Base-by-base conservation (phyloP, 2,888 invertebrate genomes). In the Tetramorium bicarinatum region DNA sequence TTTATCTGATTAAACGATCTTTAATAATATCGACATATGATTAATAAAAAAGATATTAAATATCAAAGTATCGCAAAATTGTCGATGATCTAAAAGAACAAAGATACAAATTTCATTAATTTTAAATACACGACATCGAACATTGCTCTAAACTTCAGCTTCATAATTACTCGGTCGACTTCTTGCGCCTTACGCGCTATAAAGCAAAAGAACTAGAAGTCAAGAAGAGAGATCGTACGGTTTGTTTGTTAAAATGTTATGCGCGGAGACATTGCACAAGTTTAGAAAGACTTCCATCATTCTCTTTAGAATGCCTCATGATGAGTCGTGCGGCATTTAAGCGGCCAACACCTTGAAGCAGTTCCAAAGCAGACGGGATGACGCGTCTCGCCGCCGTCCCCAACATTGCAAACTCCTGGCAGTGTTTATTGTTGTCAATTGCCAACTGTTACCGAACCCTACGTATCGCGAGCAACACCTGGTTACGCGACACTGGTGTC, bases 401-500 rank as follows among this genome's bases (percentile, higher is more conserved):
- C 47, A 67, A 61, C 56, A 67, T 67, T 41, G 76, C 67, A 15
- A 25, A 75, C 62, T 74, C 77, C 85, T 89, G 89, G 87, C 86
- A 84, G 56, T 59, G 69, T 64, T 54, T 25, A 49, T 76, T 49
- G 83, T 44, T 34, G 44, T 15, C 80, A 38, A 67, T 38, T 89
- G 87, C 89, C 87, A 87, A 82, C 49, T 87, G 84, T 81, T 85
- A 72, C 66, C 87, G 82, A 89, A 85, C 82, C 71, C 54, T 29
- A 66, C 66, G 56, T 86, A 81, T 74, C 75, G 47, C 34, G 72
- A 74, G 15, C 44, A 34, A 25, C 79, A 67, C 72, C 71, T 83
- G 81, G 59, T 59, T 71, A n/a, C 69, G 34, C 13, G 59, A 66
- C 11, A 29, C 25, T 34, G 44, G 21, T 56, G 69, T 25, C 47